Conservation (phyloP, 2,797 vertebrate species). For the Chloroceryle inda region DNA sequence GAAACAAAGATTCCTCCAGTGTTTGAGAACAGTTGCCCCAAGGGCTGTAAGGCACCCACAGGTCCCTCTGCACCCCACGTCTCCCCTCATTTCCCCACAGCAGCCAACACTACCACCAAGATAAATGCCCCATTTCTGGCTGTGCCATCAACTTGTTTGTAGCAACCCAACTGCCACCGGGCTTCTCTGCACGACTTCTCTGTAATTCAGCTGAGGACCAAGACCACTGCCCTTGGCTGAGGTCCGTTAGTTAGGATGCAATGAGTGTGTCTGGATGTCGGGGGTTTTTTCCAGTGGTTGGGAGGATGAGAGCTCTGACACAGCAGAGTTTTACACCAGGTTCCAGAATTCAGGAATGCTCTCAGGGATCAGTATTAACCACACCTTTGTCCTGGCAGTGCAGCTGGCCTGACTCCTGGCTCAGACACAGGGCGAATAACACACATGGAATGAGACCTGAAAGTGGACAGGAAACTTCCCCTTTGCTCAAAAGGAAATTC, state of each 20-base stretch:
- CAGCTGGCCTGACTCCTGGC: not conserved
- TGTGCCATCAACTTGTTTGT: not conserved
- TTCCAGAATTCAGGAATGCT: not conserved
- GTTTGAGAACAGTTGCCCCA: accelerated
- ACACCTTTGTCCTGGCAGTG: not conserved
- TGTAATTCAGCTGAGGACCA: not conserved
- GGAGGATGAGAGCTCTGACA: not conserved
- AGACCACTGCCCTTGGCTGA: not conserved
- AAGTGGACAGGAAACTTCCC: not conserved
- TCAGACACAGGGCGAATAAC: not conserved
- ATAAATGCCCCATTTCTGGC: not conserved
- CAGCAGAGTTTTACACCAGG: not conserved
- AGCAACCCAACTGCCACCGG: not conserved
- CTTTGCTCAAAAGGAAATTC: not conserved
- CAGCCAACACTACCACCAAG: not conserved
- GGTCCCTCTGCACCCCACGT: not conserved
- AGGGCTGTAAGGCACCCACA: not conserved
- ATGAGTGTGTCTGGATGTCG: not conserved
- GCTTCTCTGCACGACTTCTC: not conserved
- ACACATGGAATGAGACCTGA: not conserved
- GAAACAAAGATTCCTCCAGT: not conserved
- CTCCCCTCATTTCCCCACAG: accelerated
- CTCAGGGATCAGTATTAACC: not conserved
- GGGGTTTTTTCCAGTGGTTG: not conserved
- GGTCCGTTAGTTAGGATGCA: not conserved